These are phyloP conservation scores for Atrichornis clamosus DNA, from an alignment of 2,113 vertebrate genomes.

Conservation along the genomic window DNA sequence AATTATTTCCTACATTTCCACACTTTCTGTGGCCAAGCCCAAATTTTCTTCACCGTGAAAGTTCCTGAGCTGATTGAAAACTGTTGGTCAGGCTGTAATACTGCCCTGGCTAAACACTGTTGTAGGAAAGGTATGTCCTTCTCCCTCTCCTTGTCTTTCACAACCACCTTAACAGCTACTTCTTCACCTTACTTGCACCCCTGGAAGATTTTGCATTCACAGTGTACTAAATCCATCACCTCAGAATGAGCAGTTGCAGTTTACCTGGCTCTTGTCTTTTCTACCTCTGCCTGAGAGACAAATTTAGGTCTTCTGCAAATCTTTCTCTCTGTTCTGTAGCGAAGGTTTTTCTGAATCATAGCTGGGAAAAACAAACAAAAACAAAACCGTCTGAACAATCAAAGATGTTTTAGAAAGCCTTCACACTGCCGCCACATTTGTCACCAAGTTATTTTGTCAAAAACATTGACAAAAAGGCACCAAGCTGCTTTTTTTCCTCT, in stretches of 20 bases:
- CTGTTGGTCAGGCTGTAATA: background rate
- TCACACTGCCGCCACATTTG: background rate
- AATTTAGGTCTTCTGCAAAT: slow-evolving; percentile 82
- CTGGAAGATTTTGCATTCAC: background rate
- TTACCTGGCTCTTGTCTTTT: slow-evolving; percentile 56
- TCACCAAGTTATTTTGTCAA: background rate
- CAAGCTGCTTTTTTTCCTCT: background rate
- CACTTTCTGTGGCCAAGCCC: background rate
- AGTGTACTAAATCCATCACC: background rate
- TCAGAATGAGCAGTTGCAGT: background rate
- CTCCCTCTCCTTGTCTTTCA: background rate
- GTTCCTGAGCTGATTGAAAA: background rate
- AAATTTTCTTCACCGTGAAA: background rate
- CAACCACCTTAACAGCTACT: background rate
- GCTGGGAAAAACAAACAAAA: background rate
- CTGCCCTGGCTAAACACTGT: background rate
- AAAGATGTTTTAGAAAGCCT: background rate
- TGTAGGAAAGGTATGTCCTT: background rate
- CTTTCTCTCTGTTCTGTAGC: slow-evolving; percentile 68
- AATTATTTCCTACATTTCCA: background rate
- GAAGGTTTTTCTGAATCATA: slow-evolving; percentile 82
- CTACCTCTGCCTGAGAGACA: slow-evolving; percentile 73
- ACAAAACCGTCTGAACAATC: background rate
- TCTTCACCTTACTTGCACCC: background rate
- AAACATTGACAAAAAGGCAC: background rate